Conservation (phyloP, 2,797 vertebrate species). For the Enoplosus armatus region DNA sequence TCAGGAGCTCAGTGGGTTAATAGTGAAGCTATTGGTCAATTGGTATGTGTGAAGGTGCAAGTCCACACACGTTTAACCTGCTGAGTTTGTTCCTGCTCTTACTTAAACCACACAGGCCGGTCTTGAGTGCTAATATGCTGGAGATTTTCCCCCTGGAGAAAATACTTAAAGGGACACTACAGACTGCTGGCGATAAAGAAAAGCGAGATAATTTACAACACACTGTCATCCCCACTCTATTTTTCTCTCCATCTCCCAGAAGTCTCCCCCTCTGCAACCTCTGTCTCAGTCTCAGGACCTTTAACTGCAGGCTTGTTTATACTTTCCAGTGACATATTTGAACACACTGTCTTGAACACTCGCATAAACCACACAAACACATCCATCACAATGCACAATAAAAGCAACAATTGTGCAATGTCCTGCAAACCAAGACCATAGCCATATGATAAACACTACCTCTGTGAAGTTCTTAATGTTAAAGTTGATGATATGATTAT, state of each 20-base stretch:
- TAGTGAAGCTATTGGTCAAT: not conserved
- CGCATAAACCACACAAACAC: conserved; percentile 34
- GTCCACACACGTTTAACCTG: not conserved
- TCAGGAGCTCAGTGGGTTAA: not conserved
- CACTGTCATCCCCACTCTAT: not conserved
- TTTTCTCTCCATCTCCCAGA: conserved; percentile 36
- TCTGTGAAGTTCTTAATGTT: too few relatives aligned
- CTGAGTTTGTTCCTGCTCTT: not conserved
- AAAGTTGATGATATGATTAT: too few relatives aligned
- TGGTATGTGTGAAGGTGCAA: conserved; percentile 1
- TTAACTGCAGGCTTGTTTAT: conserved; percentile 47
- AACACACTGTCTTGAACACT: not conserved
- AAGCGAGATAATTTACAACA: not conserved
- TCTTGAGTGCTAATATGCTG: not conserved
- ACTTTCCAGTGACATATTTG: conserved; percentile 28
- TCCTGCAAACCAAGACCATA: not conserved
- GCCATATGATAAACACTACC: too few relatives aligned
- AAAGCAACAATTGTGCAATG: not conserved
- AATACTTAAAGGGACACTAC: not conserved
- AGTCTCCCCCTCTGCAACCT: conserved; percentile 31
- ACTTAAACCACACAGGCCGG: not conserved
- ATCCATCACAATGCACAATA: not conserved
- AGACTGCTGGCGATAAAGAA: not conserved
- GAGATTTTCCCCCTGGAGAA: not conserved
- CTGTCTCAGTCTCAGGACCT: conserved; percentile 57